Conservation (phyloP, 2,888 invertebrate genomes). For the Nomada goodeniana region DNA sequence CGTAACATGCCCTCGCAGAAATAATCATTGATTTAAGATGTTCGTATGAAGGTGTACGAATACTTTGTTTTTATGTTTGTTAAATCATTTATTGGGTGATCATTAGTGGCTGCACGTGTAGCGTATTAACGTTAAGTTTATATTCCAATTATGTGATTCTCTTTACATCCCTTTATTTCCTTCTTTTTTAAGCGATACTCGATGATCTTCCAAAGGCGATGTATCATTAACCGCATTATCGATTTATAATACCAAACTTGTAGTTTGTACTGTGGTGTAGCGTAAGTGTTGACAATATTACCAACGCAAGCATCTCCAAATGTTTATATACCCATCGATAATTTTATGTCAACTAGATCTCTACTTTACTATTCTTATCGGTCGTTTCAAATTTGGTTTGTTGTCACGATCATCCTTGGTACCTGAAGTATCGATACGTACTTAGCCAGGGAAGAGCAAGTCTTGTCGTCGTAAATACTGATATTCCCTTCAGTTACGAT, state of each 20-base stretch:
- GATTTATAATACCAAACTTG: slow-evolving; percentile 56
- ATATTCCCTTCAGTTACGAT: neutral
- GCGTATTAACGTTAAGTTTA: slow-evolving; percentile 19
- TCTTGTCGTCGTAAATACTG: slow-evolving; percentile 22
- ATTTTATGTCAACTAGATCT: slow-evolving; percentile 20
- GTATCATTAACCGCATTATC: slow-evolving; percentile 53
- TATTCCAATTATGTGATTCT: slow-evolving; percentile 34
- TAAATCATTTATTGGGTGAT: slow-evolving; percentile 33
- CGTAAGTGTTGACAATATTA: slow-evolving; percentile 60
- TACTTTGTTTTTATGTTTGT: slow-evolving; percentile 15
- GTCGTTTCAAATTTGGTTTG: slow-evolving; percentile 31
- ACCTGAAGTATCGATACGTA: slow-evolving; percentile 53
- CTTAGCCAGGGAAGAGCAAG: slow-evolving; percentile 54
- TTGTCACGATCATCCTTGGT: slow-evolving; percentile 54
- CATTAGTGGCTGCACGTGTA: slow-evolving; percentile 9
- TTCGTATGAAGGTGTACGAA: slow-evolving; percentile 16
- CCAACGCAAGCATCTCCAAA: slow-evolving; percentile 37
- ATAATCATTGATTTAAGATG: slow-evolving; percentile 9
- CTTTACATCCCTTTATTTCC: neutral
- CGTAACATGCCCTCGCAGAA: neutral
- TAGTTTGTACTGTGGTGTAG: slow-evolving; percentile 53
- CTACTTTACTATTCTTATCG: neutral
- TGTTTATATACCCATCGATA: slow-evolving; percentile 45
- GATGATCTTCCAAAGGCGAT: slow-evolving; percentile 47
- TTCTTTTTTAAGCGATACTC: slow-evolving; percentile 30